A percentile compares a stretch with the other conserved stretches of the same genome.
These are phyloP conservation scores for Calephelis nemesis DNA, from an alignment of 1,140 invertebrate genomes.

Conservation along the genomic window DNA sequence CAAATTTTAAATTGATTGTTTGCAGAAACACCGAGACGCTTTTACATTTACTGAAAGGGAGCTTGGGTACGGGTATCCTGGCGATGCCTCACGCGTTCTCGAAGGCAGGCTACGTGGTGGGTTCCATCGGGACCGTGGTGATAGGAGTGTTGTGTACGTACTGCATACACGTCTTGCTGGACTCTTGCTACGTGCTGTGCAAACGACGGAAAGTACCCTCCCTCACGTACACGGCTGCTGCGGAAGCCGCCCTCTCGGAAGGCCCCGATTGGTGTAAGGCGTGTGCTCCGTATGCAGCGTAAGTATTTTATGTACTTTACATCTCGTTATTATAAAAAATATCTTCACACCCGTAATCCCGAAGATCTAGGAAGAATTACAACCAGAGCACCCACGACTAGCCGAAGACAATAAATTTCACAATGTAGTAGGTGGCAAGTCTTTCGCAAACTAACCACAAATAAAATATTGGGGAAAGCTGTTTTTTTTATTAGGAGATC, in stretches of 20 bases:
- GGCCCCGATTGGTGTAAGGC: constrained; percentile 82
- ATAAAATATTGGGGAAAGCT: no score
- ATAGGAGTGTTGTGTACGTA: constrained; percentile 85
- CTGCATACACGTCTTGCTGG: constrained; percentile 85
- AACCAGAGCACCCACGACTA: no score
- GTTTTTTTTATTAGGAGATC: no score
- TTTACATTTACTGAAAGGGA: constrained; percentile 84
- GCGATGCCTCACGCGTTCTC: constrained; percentile 88
- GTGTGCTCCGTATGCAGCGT: constrained; percentile 81
- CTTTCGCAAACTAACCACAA: no score
- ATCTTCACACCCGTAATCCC: no score
- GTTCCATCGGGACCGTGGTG: constrained; percentile 80
- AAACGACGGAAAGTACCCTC: constrained; percentile 80
- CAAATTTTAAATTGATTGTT: constrained; percentile 28
- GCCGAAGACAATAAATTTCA: no score
- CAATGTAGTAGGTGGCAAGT: no score
- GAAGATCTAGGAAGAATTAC: no score
- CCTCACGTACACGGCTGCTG: constrained; percentile 85
- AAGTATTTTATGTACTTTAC: constrained; percentile 36
- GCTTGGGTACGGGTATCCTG: constrained; percentile 87
- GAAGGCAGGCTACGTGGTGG: constrained; percentile 84
- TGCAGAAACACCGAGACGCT: constrained; percentile 82
- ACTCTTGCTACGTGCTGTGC: constrained; percentile 73
- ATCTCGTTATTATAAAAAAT: no score
- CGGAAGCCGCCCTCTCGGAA: constrained; percentile 84